phyloP scores from a whole-genome alignment of 2,113 vertebrate genomes.

The Mastomys natalensis region DNA sequence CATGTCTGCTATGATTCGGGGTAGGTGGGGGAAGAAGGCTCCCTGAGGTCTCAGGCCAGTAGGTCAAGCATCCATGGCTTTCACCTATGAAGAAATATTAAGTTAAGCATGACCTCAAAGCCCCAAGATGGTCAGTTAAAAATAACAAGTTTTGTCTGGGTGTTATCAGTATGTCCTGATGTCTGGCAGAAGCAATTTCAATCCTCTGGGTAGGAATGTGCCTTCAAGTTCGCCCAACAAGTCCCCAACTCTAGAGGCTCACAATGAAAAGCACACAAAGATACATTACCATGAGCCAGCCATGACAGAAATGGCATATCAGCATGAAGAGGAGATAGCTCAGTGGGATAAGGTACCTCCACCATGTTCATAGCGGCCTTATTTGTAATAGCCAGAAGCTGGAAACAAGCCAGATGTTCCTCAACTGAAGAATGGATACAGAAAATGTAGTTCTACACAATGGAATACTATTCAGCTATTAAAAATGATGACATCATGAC shows the following conservation, averaged over 20 bases:
- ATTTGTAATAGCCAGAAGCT: too few species aligned
- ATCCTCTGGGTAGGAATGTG: not conserved
- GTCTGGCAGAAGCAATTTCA: not conserved
- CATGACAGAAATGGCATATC: not conserved
- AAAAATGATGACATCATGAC: too few species aligned
- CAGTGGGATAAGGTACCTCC: not conserved
- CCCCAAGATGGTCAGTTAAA: not conserved
- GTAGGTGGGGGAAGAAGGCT: not conserved
- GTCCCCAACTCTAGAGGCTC: not conserved
- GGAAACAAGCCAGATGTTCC: too few species aligned
- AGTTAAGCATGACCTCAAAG: not conserved
- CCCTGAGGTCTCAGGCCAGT: not conserved
- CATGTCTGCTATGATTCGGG: not conserved
- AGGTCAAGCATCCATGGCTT: not conserved
- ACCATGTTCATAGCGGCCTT: too few species aligned
- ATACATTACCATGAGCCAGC: not conserved
- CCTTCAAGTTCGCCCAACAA: not conserved
- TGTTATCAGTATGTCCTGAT: not conserved
- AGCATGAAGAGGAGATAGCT: fast-evolving
- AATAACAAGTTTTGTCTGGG: not conserved
- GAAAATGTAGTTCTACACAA: too few species aligned
- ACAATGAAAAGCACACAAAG: not conserved
- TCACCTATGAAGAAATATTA: not conserved
- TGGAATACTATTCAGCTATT: too few species aligned
- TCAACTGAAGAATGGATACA: too few species aligned